Base-by-base conservation (phyloP, 2,888 invertebrate species). In the Cryptus armator region DNA sequence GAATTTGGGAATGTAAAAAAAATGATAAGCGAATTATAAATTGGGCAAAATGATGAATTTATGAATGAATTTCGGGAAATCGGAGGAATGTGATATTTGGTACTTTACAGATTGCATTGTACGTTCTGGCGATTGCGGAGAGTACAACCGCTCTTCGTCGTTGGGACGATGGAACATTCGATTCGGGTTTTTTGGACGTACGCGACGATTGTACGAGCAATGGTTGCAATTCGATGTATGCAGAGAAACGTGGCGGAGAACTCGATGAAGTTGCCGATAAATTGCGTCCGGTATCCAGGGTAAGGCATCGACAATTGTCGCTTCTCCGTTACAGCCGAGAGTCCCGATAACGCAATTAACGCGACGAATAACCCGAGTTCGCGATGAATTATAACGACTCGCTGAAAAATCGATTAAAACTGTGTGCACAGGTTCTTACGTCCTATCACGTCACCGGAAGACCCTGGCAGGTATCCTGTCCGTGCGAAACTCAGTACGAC, bases 401-500 rank as follows among this genome's bases (percentile, higher is more conserved):
- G 16, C 24, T 19, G 16, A 14, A 62, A 62, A 71, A 56, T 74
- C 66, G 19, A 74, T 56, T 53, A 53, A 75, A 43, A 74, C 6
- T 16, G 16, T 71, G 59, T 74, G 24, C 14, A 32, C 74, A 86
- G 86, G 79, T 68, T 37, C 46, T 81, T 16, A 19, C 75, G 6
- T 72, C 85, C 64, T 85, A 86, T 74, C 85, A 75, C 37, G 24
- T 72, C 2, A 56, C 76, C 53, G 74, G 62, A 37, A 79, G 75
- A 48, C 85, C 84, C 6, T 89, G 80, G 78, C 87, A 88, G 74
- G 53, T 87, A 14, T 53, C 87, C 12, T 92, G 92, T 71, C 82
- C 86, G 32, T 92, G 92, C 84, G 89, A 89, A 19, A 88, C 89
- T 2, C 79, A 89, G 37, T 88, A 89, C 71, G 87, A 88, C 4